Evolutionary conservation across 1,140 invertebrate species (phyloP), one percentile per base, ranked within the genome.

Genomic region (Varroa destructor): DNA sequence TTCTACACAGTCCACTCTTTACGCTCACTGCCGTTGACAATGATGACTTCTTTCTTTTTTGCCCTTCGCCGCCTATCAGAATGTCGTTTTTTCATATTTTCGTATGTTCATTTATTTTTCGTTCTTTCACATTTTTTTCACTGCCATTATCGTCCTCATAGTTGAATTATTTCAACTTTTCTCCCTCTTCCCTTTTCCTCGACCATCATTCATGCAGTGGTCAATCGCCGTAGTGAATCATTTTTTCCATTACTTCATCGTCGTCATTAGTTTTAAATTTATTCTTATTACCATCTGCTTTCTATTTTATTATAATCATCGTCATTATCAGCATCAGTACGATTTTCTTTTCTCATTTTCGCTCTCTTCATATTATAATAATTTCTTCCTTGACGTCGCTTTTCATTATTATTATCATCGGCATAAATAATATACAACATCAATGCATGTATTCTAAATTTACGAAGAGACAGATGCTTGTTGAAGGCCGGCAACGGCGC

Each of bases 381-480:
- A 42, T 40, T 14, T 25, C 4, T 37, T 6, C 12, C 25, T 4
- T 58, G 57, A 3, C 12, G 57, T 56, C n/a, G n/a, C 55, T 42
- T 3, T 42, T 3, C 3, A 36, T 58, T 6, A 36, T 58, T 6
- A 6, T 58, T 6, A 42, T 42, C 25, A 6, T 58, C 57, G 12
- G 14, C 61, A 67, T 67, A 67, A 67, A 67, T 67, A 67, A 67
- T 67, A 67, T 67, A 67, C 61, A 67, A 67, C 61, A 46, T 43
- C 61, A 67, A 67, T 67, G 61, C 61, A 43, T 40, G 61, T 67
- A 67, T 67, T 67, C 61, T 67, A 67, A 43, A 46, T 67, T 67
- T 67, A 67, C 61, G 61, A 67, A 67, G 61, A 67, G 61, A 67
- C 61, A 67, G 61, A 67, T 37, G 61, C 40, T 67, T 67, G 61